Conservation (phyloP, 2,797 vertebrate species). For the Girardinus metallicus region DNA sequence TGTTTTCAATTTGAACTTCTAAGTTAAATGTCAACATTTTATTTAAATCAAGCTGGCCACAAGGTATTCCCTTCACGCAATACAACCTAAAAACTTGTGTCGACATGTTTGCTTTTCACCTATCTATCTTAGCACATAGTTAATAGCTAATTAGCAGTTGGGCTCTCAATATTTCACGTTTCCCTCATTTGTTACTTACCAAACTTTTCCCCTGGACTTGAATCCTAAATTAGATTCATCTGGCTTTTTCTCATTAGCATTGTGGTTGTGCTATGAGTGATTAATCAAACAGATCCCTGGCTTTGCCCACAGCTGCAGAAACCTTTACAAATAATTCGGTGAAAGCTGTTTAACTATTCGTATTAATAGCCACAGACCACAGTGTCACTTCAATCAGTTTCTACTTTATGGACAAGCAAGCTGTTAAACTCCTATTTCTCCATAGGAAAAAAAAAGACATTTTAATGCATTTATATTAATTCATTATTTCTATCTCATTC, state of each 20-base stretch:
- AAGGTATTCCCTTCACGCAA: background rate
- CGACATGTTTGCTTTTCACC: conserved; percentile 6
- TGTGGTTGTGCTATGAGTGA: conserved; percentile 26
- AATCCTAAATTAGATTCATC: conserved; percentile 35
- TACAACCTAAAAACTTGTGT: background rate
- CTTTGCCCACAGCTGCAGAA: conserved; percentile 26
- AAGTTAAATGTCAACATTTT: background rate
- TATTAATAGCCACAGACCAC: conserved; percentile 45
- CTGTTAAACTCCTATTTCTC: conserved; percentile 21
- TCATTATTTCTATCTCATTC: conserved; percentile 64
- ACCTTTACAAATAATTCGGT: conserved; percentile 28
- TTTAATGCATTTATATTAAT: conserved; percentile 66
- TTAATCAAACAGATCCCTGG: conserved; percentile 33
- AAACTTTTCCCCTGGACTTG: conserved; percentile 25
- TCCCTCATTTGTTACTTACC: conserved; percentile 18
- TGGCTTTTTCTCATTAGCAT: conserved; percentile 50
- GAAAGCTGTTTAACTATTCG: conserved; percentile 45
- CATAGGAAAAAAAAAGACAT: conserved; percentile 22
- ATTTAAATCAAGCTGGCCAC: background rate
- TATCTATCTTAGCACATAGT: conserved; percentile 28
- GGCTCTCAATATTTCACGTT: conserved; percentile 29
- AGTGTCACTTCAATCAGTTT: conserved; percentile 43
- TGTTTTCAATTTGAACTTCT: background rate
- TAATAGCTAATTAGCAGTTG: conserved; percentile 41
- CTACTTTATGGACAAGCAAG: conserved; percentile 60